A percentile compares a stretch with the other conserved stretches of the same genome.
Evolutionary conservation across 2,113 vertebrate species (phyloP).

Genomic region (Trematomus loennbergii): DNA sequence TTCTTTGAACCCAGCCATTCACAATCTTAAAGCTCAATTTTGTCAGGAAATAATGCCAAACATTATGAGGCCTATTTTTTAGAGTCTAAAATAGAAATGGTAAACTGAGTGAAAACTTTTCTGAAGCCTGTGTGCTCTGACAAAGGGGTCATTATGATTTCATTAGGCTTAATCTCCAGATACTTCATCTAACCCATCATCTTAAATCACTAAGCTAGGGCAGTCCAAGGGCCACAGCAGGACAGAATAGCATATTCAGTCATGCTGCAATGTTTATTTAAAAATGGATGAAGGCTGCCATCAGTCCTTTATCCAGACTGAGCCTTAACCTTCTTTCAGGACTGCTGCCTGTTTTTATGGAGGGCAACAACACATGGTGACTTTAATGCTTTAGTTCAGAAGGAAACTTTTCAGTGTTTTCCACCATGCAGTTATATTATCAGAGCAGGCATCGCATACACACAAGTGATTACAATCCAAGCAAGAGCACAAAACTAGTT

Average conservation of each 20-base stretch:
- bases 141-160: constrained; percentile 56
- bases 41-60: constrained; percentile 18
- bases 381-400: neutral
- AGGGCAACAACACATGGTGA: neutral
- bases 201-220: constrained; percentile 46
- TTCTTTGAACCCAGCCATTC: constrained; percentile 8
- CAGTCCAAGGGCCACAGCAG: constrained; percentile 28
- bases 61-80: neutral
- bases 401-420: neutral
- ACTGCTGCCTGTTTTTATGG: neutral
- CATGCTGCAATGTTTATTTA: constrained; percentile 58
- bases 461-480: neutral
- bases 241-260: constrained; percentile 36
- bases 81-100: neutral
- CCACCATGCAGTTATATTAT: constrained; percentile 8
- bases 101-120: constrained; percentile 23
- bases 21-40: neutral
- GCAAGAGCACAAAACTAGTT: neutral
- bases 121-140: constrained; percentile 28
- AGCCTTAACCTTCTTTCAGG: constrained; percentile 19
- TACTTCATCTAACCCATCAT: constrained; percentile 36
- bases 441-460: constrained; percentile 1
- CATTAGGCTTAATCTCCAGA: constrained; percentile 48
- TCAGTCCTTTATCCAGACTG: constrained; percentile 12
- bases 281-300: constrained; percentile 67